These are phyloP conservation scores for Standfussiana lucernea DNA, from an alignment of 2,888 invertebrate species.

Conservation along the genomic window DNA sequence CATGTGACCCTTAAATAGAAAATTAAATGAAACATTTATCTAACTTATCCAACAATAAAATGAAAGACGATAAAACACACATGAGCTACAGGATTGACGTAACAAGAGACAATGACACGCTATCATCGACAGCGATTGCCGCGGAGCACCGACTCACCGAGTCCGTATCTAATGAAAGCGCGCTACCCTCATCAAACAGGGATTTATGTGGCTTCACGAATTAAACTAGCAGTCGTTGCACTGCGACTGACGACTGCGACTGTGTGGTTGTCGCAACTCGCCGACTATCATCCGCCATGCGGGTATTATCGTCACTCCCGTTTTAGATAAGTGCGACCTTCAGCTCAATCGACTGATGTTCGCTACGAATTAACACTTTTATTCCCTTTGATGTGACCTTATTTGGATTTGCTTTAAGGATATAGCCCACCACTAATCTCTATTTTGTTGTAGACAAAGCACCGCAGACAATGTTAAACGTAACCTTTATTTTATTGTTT, in stretches of 20 bases:
- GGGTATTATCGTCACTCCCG: slow-evolving; percentile 75
- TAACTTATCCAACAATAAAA: slow-evolving; percentile 26
- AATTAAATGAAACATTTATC: slow-evolving; percentile 2
- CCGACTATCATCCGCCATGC: slow-evolving; percentile 71
- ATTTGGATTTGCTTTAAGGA: slow-evolving; percentile 27
- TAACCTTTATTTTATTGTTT: slow-evolving; percentile 3
- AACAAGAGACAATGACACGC: slow-evolving; percentile 57
- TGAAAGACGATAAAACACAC: slow-evolving; percentile 34
- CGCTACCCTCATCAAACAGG: slow-evolving; percentile 79
- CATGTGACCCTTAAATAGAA: not conserved
- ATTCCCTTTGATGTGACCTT: slow-evolving; percentile 54
- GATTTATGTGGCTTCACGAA: slow-evolving; percentile 79
- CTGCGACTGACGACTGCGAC: slow-evolving; percentile 56
- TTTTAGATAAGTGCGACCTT: slow-evolving; percentile 77
- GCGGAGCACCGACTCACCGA: slow-evolving; percentile 68
- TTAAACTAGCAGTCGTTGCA: slow-evolving; percentile 76
- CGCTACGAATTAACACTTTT: slow-evolving; percentile 56
- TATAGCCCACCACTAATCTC: slow-evolving; percentile 19
- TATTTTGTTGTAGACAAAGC: slow-evolving; percentile 16
- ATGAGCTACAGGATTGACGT: slow-evolving; percentile 47
- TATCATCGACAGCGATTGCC: slow-evolving; percentile 65
- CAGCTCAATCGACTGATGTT: slow-evolving; percentile 59
- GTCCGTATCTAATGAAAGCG: slow-evolving; percentile 77
- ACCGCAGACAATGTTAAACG: slow-evolving; percentile 5
- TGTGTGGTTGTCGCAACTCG: slow-evolving; percentile 55